These are phyloP conservation scores for Vollenhovia emeryi DNA, from an alignment of 1,140 invertebrate species.

Conservation along the genomic window DNA sequence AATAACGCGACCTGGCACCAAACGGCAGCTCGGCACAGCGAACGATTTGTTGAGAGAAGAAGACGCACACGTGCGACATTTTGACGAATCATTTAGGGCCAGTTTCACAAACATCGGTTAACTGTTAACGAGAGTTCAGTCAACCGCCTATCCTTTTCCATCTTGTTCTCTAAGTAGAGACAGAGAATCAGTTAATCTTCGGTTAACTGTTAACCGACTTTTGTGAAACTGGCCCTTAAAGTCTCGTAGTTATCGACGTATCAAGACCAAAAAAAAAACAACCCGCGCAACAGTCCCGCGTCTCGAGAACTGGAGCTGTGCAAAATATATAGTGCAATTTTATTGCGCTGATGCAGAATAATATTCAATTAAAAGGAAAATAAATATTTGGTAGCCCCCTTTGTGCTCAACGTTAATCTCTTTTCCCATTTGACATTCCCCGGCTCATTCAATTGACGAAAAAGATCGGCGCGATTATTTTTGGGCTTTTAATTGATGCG, in stretches of 20 bases:
- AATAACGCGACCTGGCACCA: conserved; percentile 38
- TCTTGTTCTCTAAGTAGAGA: no score
- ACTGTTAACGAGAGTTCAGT: no score
- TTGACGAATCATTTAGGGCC: background rate
- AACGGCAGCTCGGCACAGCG: background rate
- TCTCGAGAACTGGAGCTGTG: background rate
- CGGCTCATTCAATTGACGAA: background rate
- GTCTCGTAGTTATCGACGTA: background rate
- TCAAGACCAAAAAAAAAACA: background rate
- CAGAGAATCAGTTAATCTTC: no score
- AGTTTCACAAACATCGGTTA: no score
- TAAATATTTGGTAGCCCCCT: background rate
- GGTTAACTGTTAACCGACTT: no score
- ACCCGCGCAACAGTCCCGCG: background rate
- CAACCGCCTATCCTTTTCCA: no score
- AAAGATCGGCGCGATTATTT: background rate
- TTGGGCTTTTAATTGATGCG: background rate
- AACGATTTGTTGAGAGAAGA: conserved; percentile 54
- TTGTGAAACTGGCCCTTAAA: no score
- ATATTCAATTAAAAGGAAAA: background rate
- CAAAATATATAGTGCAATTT: background rate
- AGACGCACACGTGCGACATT: conserved; percentile 48
- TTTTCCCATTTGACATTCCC: background rate
- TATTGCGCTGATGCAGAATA: background rate
- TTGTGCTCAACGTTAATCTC: background rate